Evolutionary conservation across 1,140 invertebrate species (phyloP).

Genomic region (Drosophila tropicalis): DNA sequence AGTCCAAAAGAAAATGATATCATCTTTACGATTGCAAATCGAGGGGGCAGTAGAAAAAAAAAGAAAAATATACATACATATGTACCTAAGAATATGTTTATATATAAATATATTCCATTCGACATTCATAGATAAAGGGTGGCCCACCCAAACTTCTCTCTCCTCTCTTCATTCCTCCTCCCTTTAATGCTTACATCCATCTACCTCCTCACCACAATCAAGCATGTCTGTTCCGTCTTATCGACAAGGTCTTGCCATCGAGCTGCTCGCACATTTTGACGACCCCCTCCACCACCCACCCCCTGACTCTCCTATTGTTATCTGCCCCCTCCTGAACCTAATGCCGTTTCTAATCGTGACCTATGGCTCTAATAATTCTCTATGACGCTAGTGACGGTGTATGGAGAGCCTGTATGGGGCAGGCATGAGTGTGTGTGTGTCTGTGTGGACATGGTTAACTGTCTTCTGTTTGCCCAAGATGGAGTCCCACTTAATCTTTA

Average conservation of each 20-base stretch:
- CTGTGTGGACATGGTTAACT: slow-evolving; percentile 12
- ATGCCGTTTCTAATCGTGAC: slow-evolving; percentile 19
- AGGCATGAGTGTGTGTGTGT: not conserved
- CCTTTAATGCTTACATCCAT: not conserved
- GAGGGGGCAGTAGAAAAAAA: slow-evolving; percentile 4
- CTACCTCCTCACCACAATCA: not conserved
- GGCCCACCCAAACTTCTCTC: not conserved
- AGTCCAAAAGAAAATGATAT: slow-evolving; percentile 13
- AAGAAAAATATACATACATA: not conserved
- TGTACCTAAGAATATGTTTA: too few species aligned
- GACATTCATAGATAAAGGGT: slow-evolving; percentile 20
- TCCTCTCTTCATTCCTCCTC: not conserved
- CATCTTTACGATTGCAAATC: slow-evolving; percentile 21
- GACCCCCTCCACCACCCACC: not conserved
- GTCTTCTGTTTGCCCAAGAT: slow-evolving; percentile 23
- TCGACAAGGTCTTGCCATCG: slow-evolving; percentile 9
- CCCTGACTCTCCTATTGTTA: not conserved
- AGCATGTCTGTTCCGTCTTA: slow-evolving; percentile 15
- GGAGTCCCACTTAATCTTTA: slow-evolving; percentile 42
- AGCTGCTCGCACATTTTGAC: slow-evolving; percentile 2
- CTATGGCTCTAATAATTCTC: slow-evolving; percentile 12
- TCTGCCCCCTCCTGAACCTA: slow-evolving; percentile 9
- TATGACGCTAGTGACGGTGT: slow-evolving; percentile 4
- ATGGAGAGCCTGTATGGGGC: too few species aligned
- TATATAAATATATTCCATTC: not conserved